Percentiles rank a stretch among this genome's conserved stretches.
phyloP scores from a whole-genome alignment of 1,140 invertebrate species.

The Pteromalus puparum region DNA sequence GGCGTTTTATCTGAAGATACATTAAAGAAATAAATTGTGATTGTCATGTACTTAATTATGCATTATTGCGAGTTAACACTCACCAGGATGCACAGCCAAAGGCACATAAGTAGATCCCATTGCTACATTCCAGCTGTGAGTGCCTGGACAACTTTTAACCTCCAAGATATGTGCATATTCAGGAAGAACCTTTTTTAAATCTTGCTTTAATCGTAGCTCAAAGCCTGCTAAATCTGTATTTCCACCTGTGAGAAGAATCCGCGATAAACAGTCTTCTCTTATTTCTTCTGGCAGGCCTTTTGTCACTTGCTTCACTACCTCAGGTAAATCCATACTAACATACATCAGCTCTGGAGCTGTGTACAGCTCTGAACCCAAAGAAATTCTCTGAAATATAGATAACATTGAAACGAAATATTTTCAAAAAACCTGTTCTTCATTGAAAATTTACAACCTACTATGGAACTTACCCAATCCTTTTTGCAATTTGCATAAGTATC shows the following conservation, averaged over 20 bases:
- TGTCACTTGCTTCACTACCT: conserved; percentile 73
- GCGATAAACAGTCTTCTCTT: conserved; percentile 72
- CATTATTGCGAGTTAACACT: conserved; percentile 1
- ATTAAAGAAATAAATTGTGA: not conserved
- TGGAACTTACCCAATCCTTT: conserved; percentile 68
- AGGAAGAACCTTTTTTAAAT: conserved; percentile 72
- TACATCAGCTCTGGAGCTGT: conserved; percentile 77
- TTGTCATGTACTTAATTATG: not conserved
- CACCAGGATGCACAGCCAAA: conserved; percentile 73
- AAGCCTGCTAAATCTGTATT: conserved; percentile 76
- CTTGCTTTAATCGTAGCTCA: conserved; percentile 70
- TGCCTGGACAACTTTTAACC: conserved; percentile 71
- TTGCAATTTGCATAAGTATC: conserved; percentile 71
- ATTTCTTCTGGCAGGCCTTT: conserved; percentile 69
- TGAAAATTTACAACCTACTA: not conserved
- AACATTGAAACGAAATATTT: not conserved
- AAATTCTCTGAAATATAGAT: conserved; percentile 67
- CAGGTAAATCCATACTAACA: conserved; percentile 70
- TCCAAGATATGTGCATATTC: conserved; percentile 72
- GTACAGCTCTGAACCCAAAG: conserved; percentile 73
- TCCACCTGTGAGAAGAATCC: conserved; percentile 75
- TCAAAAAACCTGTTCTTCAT: not conserved
- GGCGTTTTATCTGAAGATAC: conserved; percentile 71
- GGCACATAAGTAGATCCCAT: conserved; percentile 75
- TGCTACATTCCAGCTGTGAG: conserved; percentile 74